phyloP scores from a whole-genome alignment of 2,888 invertebrate species.

The Eupithecia tripunctaria region DNA sequence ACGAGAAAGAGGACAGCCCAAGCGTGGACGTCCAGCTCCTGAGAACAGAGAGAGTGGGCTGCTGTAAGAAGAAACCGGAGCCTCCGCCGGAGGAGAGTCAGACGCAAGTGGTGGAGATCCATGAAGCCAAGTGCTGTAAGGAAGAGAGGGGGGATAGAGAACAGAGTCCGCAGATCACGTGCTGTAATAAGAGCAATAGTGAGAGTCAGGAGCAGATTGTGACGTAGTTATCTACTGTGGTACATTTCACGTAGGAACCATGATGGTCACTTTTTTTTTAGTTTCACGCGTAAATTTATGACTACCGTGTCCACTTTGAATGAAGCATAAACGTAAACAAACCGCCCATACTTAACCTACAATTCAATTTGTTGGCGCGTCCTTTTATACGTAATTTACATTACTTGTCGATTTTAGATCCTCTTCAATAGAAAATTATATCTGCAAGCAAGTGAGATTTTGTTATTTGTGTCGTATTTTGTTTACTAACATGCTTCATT shows the following conservation, averaged over 20 bases:
- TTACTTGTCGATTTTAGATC: too few species aligned
- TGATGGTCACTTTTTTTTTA: neutral
- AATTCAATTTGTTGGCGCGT: too few species aligned
- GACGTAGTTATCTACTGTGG: constrained; percentile 8
- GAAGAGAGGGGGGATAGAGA: constrained; percentile 56
- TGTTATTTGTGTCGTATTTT: too few species aligned
- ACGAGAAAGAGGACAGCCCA: constrained; percentile 69
- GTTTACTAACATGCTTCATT: too few species aligned
- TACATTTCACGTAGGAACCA: neutral
- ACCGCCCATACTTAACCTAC: too few species aligned
- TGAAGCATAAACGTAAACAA: too few species aligned
- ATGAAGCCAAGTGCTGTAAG: constrained; percentile 53
- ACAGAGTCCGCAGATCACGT: constrained; percentile 71
- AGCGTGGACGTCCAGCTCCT: constrained; percentile 70
- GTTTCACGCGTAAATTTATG: neutral
- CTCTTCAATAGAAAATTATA: too few species aligned
- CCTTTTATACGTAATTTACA: too few species aligned
- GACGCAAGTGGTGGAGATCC: constrained; percentile 43
- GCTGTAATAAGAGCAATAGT: constrained; percentile 65
- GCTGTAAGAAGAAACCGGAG: constrained; percentile 67
- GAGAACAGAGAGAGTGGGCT: constrained; percentile 63
- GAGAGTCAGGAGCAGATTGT: constrained; percentile 78
- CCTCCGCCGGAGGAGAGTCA: constrained; percentile 45
- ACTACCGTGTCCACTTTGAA: too few species aligned
- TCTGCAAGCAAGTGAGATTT: too few species aligned